Evolutionary conservation across 1,140 invertebrate genomes (phyloP).

Genomic region (Uloborus diversus): DNA sequence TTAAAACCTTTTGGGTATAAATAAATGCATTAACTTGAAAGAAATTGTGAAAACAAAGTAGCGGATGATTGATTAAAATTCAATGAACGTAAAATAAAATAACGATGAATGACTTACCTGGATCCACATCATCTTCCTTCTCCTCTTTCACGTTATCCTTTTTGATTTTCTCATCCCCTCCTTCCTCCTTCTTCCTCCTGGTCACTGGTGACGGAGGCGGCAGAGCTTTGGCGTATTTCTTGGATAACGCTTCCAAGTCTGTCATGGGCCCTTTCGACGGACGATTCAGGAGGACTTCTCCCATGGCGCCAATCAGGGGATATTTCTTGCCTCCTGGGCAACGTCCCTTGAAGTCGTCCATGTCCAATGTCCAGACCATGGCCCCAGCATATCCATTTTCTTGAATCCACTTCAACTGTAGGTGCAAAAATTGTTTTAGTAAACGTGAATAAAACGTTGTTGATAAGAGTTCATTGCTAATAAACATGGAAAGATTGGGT

Average conservation of each 20-base stretch:
- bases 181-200: neutral
- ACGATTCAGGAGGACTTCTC: constrained; percentile 83
- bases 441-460: neutral
- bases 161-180: constrained; percentile 33
- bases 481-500: too few relatives aligned
- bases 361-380: constrained; percentile 97
- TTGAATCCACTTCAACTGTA: constrained; percentile 78
- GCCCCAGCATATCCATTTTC: constrained; percentile 89
- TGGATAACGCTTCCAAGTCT: constrained; percentile 76
- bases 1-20: too few relatives aligned
- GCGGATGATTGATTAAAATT: too few relatives aligned
- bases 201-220: constrained; percentile 62
- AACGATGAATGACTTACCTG: constrained; percentile 32
- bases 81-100: too few relatives aligned
- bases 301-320: constrained; percentile 90
- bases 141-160: neutral
- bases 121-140: neutral
- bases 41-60: too few relatives aligned
- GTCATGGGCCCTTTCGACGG: constrained; percentile 68
- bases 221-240: constrained; percentile 79
- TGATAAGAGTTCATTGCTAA: neutral
- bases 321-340: constrained; percentile 84
- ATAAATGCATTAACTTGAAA: too few relatives aligned
- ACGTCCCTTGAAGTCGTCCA: constrained; percentile 77
- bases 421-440: neutral